Base-by-base conservation (phyloP, 2,888 invertebrate genomes). In the Smittia aterrima region DNA sequence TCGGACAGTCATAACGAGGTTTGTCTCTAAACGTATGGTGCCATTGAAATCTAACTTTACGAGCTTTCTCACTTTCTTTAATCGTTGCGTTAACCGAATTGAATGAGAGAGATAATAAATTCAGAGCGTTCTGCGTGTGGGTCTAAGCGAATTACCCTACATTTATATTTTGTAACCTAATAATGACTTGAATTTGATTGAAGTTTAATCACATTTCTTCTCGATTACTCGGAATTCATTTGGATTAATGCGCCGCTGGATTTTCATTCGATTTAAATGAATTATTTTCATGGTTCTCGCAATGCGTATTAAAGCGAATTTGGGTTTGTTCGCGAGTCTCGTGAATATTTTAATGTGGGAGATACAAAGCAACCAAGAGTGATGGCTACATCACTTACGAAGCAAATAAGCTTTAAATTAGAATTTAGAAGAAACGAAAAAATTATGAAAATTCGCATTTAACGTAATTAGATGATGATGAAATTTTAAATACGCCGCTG, bases 21-120 rank as follows among this genome's bases (percentile, higher is more conserved):
- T 47, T 47, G 47, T 47, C 38, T 38, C 6, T 38, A 38, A 4
- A 38, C 38, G 47, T 16, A n/a, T 38, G 16, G 3, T 47, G 47
- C 16, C 41, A 68, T 22, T 68, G 41, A 41, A 41, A 41, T 68
- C 41, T 9, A 47, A 68, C 40, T 47, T 68, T 68, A 68, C 40
- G 68, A 24, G n/a, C n/a, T 68, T 68, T 68, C 68, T 68, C 41
- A 47, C 58, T 58, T 58, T 58, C 58, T 18, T 58, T 58, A 58
- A 22, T 47, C 16, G 66, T 18, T 38, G 20, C 22, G 64, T 22
- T 11, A 24, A 38, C 27, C 41, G 68, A 47, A 68, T 47, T 41
- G 68, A 68, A 68, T 41, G 6, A 9, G 1, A 24, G 20, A 47
- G 68, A 25, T 25, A 27, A 25, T 64, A 64, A 47, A 13, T 47